Evolutionary conservation across 2,113 vertebrate species (phyloP).

Genomic region (Percina caprodes): DNA sequence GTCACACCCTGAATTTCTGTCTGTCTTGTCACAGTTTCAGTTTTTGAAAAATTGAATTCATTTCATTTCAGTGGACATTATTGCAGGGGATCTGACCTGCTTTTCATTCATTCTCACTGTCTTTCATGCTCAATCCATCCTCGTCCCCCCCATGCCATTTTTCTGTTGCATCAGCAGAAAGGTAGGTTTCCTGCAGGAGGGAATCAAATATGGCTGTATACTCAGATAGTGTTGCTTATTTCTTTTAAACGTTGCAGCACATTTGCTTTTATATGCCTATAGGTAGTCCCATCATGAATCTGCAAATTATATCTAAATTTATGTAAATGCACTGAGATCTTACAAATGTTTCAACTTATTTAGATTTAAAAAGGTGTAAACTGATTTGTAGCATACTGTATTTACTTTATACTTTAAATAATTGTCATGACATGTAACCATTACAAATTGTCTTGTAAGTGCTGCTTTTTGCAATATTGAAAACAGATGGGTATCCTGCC

Average conservation of each 20-base stretch:
- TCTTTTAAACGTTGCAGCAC: neutral
- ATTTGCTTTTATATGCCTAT: neutral
- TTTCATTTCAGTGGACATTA: constrained; percentile 22
- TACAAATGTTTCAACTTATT: neutral
- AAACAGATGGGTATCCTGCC: neutral
- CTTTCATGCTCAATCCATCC: constrained; percentile 23
- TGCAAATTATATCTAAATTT: neutral
- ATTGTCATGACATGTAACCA: neutral
- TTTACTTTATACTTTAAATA: neutral
- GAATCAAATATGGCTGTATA: neutral
- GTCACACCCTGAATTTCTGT: constrained; percentile 33
- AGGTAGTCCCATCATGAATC: neutral
- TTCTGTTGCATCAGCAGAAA: constrained; percentile 34
- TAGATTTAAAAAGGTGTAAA: neutral
- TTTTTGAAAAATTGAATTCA: constrained; percentile 24
- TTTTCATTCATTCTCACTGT: constrained; percentile 20
- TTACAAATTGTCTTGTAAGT: neutral
- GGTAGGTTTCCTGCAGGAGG: neutral
- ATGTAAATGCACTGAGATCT: neutral
- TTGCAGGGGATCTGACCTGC: constrained; percentile 39
- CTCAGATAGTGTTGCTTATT: neutral
- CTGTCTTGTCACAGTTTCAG: neutral
- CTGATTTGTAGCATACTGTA: too few relatives aligned
- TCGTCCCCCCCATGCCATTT: neutral
- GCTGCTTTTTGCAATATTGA: neutral